Base-by-base conservation (phyloP, 2,113 vertebrate species). In the Felis chaus region DNA sequence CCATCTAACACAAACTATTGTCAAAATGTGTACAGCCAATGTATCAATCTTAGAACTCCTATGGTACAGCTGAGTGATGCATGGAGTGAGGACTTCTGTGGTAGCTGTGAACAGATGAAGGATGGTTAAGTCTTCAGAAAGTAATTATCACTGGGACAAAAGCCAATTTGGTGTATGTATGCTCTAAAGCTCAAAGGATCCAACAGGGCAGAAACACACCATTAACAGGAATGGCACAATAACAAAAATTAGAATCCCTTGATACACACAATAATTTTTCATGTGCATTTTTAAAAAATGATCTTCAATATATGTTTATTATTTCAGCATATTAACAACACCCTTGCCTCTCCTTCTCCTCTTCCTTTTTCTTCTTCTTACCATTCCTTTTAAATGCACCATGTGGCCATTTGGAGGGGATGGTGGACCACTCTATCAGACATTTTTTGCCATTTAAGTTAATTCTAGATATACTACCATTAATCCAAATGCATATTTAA, bases 401-500 rank as follows among this genome's bases (percentile, higher is more conserved):
- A 31, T 63, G 25, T 61, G 61, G 79, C 21, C 76, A 94, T 65
- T 93, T 93, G 45, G 61, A 89, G 27, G 7, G 8, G 79, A 85
- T 80, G 29, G n/a, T 68, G 95, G 36, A 1, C 14, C 92, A 91
- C 1, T 3, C 9, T 89, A 57, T 14, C 27, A 68, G 81, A 57
- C 2, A 45, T 8, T 84, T 81, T 48, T 74, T 36, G 21, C 2
- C 61, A n/a, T n/a, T 84, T 81, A 48, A 53, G 18, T 63, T 78
- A 74, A 36, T 66, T 89, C 48, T 91, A 55, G 85, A 85, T 71
- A 89, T 48, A 69, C 36, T 74, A 4, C 8, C 73, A 91, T 92
- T 86, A 65, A 91, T 73, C 14, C 57, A 65, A 93, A 91, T 81
- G 12, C 9, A 78, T 25, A 84, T 50, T 89, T 90, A 53, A 89